These are phyloP conservation scores for Boloria selene DNA, from an alignment of 2,888 invertebrate species.

Conservation along the genomic window DNA sequence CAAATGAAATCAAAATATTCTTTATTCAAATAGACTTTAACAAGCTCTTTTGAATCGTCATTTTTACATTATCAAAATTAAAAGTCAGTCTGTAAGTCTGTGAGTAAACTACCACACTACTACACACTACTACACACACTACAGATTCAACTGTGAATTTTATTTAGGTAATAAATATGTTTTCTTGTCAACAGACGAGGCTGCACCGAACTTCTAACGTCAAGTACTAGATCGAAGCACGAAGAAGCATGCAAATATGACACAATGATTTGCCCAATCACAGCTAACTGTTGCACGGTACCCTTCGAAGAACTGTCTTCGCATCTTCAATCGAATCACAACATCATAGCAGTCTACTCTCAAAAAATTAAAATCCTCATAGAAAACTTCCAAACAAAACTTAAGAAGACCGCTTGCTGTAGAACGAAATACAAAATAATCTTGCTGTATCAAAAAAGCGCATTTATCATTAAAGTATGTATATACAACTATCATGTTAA, in stretches of 20 bases:
- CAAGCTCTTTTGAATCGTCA: no score
- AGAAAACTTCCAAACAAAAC: conserved; percentile 76
- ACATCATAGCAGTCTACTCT: conserved; percentile 75
- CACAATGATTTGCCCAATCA: conserved; percentile 74
- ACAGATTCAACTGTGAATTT: neutral
- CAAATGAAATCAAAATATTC: no score
- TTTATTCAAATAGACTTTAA: no score
- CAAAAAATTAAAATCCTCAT: conserved; percentile 77
- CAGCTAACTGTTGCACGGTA: conserved; percentile 70
- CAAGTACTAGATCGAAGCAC: conserved; percentile 66
- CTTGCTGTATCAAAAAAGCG: conserved; percentile 72
- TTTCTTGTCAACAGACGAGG: conserved; percentile 68
- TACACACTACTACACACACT: no score
- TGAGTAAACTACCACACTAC: no score
- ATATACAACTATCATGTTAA: conserved; percentile 76
- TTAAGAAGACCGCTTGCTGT: conserved; percentile 76
- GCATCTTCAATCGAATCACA: conserved; percentile 70
- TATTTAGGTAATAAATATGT: neutral
- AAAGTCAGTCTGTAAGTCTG: no score
- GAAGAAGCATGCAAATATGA: conserved; percentile 76
- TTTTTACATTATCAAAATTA: no score
- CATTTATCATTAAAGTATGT: conserved; percentile 77
- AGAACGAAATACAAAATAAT: conserved; percentile 77
- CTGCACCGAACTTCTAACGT: conserved; percentile 71
- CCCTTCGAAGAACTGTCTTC: conserved; percentile 72